phyloP scores from a whole-genome alignment of 2,888 invertebrate genomes.

The Graphium colonna region DNA sequence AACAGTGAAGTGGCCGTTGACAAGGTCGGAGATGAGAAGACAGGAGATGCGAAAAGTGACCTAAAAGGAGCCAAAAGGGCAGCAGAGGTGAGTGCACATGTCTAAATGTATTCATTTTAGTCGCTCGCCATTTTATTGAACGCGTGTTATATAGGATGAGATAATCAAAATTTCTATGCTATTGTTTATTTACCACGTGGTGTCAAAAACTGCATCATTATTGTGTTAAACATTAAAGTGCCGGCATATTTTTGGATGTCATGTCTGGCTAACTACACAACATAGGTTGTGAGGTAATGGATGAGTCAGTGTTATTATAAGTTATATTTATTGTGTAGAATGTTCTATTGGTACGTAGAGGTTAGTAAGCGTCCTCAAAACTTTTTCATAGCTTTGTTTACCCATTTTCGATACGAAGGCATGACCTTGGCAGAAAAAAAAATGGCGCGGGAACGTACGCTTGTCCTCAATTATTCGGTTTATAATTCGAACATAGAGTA shows the following conservation, averaged over 20 bases:
- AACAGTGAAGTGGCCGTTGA: conserved; percentile 92
- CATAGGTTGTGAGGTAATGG: conserved; percentile 61
- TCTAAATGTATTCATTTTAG: conserved; percentile 69
- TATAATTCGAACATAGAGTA: conserved; percentile 38
- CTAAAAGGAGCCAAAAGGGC: conserved; percentile 93
- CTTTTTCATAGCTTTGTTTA: conserved; percentile 72
- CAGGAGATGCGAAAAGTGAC: conserved; percentile 87
- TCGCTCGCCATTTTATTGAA: conserved; percentile 79
- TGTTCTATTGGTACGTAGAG: no score
- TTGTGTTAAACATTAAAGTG: conserved; percentile 32
- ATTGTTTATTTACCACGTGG: conserved; percentile 48
- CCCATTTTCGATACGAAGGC: conserved; percentile 67
- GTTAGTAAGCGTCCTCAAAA: no score
- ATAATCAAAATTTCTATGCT: conserved; percentile 17
- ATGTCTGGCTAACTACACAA: conserved; percentile 49
- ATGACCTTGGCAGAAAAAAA: conserved; percentile 77
- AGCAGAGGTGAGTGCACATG: conserved; percentile 89
- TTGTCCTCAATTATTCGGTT: conserved; percentile 49
- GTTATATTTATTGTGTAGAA: conserved; percentile 31
- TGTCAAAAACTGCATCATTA: conserved; percentile 35
- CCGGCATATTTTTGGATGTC: conserved; percentile 74
- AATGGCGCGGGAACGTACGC: conserved; percentile 75
- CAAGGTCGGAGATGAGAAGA: conserved; percentile 89
- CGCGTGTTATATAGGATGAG: conserved; percentile 42
- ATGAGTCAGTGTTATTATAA: conserved; percentile 54